Conservation (phyloP, 1,140 invertebrate genomes). For the Aphelenchoides fujianensis region DNA sequence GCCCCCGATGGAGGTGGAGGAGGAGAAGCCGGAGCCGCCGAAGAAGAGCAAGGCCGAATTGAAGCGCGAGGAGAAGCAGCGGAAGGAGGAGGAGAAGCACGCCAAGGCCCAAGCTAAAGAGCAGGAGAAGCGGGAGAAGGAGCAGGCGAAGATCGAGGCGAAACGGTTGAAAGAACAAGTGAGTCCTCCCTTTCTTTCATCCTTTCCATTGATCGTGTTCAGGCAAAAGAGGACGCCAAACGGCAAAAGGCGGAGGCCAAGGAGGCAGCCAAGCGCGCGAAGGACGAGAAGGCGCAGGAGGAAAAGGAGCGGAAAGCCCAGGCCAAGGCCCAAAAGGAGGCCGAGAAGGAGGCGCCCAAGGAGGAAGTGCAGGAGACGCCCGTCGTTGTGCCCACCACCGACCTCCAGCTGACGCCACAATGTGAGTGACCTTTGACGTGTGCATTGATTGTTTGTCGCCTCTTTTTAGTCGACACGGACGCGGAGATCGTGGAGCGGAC, state of each 20-base stretch:
- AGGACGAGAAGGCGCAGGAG: constrained; percentile 6
- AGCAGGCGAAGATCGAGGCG: background rate
- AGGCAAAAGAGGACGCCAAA: too few species aligned
- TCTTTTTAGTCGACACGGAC: background rate
- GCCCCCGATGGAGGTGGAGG: background rate
- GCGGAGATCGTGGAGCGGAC: background rate
- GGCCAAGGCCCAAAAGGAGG: background rate
- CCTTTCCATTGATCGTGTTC: too few species aligned
- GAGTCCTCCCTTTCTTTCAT: too few species aligned
- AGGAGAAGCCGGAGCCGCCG: background rate
- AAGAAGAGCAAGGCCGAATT: constrained; percentile 13
- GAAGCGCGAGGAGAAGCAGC: background rate
- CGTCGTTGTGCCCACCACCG: background rate
- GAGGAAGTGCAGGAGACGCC: background rate
- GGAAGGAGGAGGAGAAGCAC: background rate
- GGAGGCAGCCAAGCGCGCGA: background rate
- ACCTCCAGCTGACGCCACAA: background rate
- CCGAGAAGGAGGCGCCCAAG: background rate
- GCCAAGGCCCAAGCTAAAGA: background rate
- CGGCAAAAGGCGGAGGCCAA: background rate
- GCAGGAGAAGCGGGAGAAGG: background rate
- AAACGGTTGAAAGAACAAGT: background rate
- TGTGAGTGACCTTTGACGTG: background rate
- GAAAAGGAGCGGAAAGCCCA: constrained; percentile 7
- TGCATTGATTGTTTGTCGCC: background rate